Base-by-base conservation (phyloP, 2,797 vertebrate genomes). In the Balearica regulorum region DNA sequence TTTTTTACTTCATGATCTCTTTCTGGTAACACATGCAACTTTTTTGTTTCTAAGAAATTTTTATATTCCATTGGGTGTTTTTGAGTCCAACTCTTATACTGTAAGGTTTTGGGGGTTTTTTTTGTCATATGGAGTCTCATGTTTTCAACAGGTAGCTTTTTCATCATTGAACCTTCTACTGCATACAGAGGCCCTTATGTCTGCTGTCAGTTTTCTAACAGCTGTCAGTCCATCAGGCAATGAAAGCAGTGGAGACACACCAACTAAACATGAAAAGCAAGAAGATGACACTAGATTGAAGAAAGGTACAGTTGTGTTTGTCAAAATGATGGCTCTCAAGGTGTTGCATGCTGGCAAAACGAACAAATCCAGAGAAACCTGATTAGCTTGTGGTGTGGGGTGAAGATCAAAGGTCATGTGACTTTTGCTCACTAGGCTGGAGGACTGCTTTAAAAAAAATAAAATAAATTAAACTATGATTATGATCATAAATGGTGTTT, bases 131-230 rank as follows among this genome's bases (percentile, higher is more conserved):
- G 31, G 76, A 85, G 8, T 96, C 24, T 92, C n/a, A n/a, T 93
- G 18, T 92, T 91, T 94, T 87, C 46, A 80, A 95, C 97, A 99
- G 99, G 99, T 99, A 93, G 97, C 98, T 53, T 99, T 99, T 95
- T 99, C 99, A 26, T 99, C 99, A 4, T 93, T 99, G 95, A 98
- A 99, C 88, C 98, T 99, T 72, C 97, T 99, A 43, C 97, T 99
- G 24, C 99, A 99, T 94, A 99, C 99, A 33, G 98, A 99, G 95
- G 99, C 99, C 49, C 98, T 99, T 65, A 97, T 99, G 71, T 99
- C 98, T 43, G 98, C 99, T 94, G 97, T 99, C 87, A 99, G 97
- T 95, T 99, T 98, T 95, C 95, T 99, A 76, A 98, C 94, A 94
- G 93, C 96, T 26, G 97, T 98, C 66, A 18, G 98, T 65, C 99